Evolutionary conservation across 37 sponge, comb jelly and placozoan genomes (phyloP), one percentile per base, ranked within the genome.

Genomic region (Agelas oroides): DNA sequence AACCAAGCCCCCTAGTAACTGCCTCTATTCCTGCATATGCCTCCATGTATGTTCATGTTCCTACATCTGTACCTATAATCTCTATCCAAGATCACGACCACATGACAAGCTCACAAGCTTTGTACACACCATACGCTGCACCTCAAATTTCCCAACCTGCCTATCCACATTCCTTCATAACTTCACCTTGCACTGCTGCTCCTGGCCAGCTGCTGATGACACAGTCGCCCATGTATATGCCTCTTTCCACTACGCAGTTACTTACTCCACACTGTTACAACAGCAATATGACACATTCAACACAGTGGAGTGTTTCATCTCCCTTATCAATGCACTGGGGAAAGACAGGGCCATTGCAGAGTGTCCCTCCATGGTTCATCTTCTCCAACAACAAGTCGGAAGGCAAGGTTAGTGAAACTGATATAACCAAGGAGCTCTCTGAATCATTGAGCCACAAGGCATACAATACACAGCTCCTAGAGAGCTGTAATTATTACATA

Each of bases 341-440:
- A n/a, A 82, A 28, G 83, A 82, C 83, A 20, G 83, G 83, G 0
- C 76, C 75, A 70, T 54, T 88, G 35, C 83, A 88, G 71, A 88
- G 89, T 76, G 89, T 88, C 1, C 89, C 89, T 21, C 89, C 89
- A 13, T 82, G 89, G 89, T 88, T 81, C 59, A 88, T 88, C 64
- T 88, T 82, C 69, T 53, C 81, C 59, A 75, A 76, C 16, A 88
- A 76, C 60, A 75, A 63, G 31, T 68, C 83, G 13, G 89, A 88
- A 38, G 77, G 85, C 37, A 88, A 88, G 89, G 89, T 88, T 28
- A 54, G 73, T 40, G 28, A 40, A 21, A 15, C 55, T 8, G 20
- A 58, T 58, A 58, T n/a, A n/a, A n/a, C n/a, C n/a, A n/a, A n/a
- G n/a, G n/a, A n/a, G n/a, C n/a, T n/a, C n/a, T n/a, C n/a, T n/a